Evolutionary conservation across 92 coral and sea anemone species (phyloP).

Genomic region (Epizoanthus illoricatus): DNA sequence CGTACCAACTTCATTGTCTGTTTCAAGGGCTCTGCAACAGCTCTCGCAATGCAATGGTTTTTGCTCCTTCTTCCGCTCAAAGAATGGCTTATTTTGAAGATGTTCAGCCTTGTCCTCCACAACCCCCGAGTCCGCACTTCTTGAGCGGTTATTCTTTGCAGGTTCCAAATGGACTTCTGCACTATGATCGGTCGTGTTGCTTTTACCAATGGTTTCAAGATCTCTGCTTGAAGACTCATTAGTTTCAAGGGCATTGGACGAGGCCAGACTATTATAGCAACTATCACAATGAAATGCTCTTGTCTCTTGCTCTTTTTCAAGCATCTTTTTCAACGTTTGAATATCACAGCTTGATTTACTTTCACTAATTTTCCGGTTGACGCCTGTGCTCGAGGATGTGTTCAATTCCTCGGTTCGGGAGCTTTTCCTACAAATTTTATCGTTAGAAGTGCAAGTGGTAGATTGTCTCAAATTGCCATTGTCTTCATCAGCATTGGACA

Average conservation of each 20-base stretch:
- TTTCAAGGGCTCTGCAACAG: neutral
- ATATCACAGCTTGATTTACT: neutral
- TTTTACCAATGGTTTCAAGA: neutral
- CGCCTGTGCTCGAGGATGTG: neutral
- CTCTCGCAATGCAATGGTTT: neutral
- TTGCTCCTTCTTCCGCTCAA: neutral
- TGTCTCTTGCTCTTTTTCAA: neutral
- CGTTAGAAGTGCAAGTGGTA: conserved; percentile 9
- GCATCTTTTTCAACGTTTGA: neutral
- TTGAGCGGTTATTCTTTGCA: no score
- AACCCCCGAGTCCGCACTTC: neutral
- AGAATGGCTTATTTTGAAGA: neutral
- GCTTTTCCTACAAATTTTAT: no score
- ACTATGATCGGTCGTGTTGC: neutral
- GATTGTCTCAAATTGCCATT: neutral
- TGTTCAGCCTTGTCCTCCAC: neutral
- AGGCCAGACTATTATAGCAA: conserved; percentile 1
- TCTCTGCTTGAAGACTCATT: neutral
- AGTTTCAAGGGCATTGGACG: neutral
- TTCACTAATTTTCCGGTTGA: neutral
- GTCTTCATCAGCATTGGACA: neutral
- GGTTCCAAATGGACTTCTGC: no score
- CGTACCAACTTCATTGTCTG: no score
- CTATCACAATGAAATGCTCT: neutral
- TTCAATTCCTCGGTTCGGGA: neutral